These are phyloP conservation scores for Scopus umbretta DNA, from an alignment of 2,113 vertebrate genomes.

Conservation along the genomic window DNA sequence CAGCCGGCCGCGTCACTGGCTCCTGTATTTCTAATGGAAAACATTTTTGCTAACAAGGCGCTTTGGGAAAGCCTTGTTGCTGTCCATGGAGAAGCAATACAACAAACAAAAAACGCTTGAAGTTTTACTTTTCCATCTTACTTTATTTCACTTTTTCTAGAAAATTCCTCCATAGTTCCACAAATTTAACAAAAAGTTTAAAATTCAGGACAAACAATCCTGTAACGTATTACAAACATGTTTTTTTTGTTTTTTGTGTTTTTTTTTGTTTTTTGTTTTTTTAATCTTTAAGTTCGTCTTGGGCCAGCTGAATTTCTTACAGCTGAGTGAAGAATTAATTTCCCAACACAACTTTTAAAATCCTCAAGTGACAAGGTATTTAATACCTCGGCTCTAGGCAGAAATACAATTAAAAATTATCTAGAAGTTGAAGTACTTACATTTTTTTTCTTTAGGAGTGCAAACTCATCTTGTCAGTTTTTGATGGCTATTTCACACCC, in stretches of 20 bases:
- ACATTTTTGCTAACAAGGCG: rapidly evolving
- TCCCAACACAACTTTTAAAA: constrained; percentile 53
- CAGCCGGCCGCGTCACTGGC: rapidly evolving
- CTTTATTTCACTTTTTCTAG: constrained; percentile 80
- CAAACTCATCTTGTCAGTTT: constrained; percentile 55
- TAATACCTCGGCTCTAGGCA: constrained; percentile 68
- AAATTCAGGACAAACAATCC: constrained; percentile 78
- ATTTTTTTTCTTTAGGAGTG: constrained; percentile 50
- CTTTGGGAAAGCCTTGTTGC: rapidly evolving
- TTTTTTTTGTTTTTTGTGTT: constrained; percentile 16
- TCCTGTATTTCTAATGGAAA: background rate
- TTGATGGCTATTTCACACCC: background rate
- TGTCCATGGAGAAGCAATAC: background rate
- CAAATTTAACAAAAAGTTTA: constrained; percentile 79
- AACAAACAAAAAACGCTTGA: background rate
- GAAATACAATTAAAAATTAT: constrained; percentile 48
- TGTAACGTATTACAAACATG: constrained; percentile 73
- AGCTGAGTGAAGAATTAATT: constrained; percentile 54
- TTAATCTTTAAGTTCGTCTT: constrained; percentile 60
- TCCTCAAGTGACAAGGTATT: constrained; percentile 69
- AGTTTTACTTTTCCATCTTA: constrained; percentile 61
- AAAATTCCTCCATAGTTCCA: constrained; percentile 81
- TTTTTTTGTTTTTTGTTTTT: constrained; percentile 23
- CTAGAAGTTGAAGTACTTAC: constrained; percentile 61
- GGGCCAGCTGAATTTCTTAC: constrained; percentile 40